These are phyloP conservation scores for Galeopsomyia nigrocyanea DNA, from an alignment of 2,888 invertebrate genomes.

Conservation along the genomic window DNA sequence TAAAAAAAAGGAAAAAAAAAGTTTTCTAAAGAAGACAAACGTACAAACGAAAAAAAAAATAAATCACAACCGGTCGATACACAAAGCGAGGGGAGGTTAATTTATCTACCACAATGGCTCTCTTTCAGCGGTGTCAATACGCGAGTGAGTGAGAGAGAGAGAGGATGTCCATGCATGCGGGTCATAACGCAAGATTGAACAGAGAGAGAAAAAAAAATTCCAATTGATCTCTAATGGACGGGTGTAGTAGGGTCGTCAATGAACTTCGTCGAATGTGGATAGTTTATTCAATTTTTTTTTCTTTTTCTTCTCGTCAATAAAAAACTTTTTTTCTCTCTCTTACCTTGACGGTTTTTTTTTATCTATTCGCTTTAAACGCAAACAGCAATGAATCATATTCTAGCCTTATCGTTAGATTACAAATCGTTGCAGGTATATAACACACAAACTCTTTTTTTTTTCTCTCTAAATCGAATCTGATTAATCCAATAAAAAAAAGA, in stretches of 20 bases:
- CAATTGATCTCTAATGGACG: constrained; percentile 49
- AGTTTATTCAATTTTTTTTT: background rate
- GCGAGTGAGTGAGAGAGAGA: constrained; percentile 37
- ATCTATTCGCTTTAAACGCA: no score
- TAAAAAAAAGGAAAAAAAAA: no score
- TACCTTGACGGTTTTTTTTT: no score
- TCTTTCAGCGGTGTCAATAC: constrained; percentile 58
- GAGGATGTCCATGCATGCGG: constrained; percentile 52
- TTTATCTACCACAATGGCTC: constrained; percentile 64
- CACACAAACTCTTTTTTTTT: no score
- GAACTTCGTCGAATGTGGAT: constrained; percentile 7
- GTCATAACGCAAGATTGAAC: constrained; percentile 43
- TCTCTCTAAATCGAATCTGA: no score
- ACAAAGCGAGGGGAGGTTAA: constrained; percentile 51
- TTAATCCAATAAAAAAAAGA: no score
- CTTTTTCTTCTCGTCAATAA: no score
- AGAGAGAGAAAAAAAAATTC: constrained; percentile 22
- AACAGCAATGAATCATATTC: no score
- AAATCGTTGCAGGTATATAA: no score
- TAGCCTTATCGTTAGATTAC: no score
- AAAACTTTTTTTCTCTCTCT: no score
- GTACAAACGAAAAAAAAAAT: background rate
- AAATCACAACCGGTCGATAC: background rate
- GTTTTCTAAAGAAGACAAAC: background rate
- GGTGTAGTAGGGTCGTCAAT: background rate